Base-by-base conservation (phyloP, 2,113 vertebrate genomes). In the Upupa epops region DNA sequence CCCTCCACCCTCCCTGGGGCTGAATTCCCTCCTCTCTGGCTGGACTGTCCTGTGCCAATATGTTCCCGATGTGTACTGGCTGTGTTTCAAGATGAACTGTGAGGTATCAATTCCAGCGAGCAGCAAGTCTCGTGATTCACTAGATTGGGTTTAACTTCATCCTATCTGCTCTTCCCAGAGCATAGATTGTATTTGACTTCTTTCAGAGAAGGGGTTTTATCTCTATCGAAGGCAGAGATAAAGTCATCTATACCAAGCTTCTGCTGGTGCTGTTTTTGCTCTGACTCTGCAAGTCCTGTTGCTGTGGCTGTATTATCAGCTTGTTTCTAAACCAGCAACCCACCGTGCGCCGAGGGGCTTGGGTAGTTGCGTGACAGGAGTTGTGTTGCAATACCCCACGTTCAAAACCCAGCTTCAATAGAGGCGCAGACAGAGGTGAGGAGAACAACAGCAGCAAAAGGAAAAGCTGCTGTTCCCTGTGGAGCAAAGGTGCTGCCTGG, bases 231-330 rank as follows among this genome's bases (percentile, higher is more conserved):
- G 42, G 22, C 52, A 88, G 63, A 94, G 90, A 96, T 96, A 96
- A 95, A 92, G 56, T 55, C 89, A 93, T 92, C 93, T 96, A 31
- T 54, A 60, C 74, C 37, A 24, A 31, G 64, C 86, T 95, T 94
- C 90, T 95, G 74, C 92, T 84, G 66, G 25, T 88, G 90, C 74
- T 85, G 16, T 4, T 49, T 90, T 77, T 71, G 65, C 70, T 86
- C 80, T 88, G 90, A 81, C 94, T 90, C 73, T 86, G 86, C 80
- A 88, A 93, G 29, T 70, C 28, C 37, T 52, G 92, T 95, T 95
- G 69, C 76, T 82, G 69, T 72, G 63, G 56, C 58, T 82, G 1
- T 84, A 34, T 86, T 91, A 88, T 94, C 90, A 94, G 77, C 74
- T 90, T 81, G 13, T 86, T 94, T 83, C 65, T 84, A 51, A 90